phyloP scores from a whole-genome alignment of 2,888 invertebrate species.

The Psococerastis gibbosa region DNA sequence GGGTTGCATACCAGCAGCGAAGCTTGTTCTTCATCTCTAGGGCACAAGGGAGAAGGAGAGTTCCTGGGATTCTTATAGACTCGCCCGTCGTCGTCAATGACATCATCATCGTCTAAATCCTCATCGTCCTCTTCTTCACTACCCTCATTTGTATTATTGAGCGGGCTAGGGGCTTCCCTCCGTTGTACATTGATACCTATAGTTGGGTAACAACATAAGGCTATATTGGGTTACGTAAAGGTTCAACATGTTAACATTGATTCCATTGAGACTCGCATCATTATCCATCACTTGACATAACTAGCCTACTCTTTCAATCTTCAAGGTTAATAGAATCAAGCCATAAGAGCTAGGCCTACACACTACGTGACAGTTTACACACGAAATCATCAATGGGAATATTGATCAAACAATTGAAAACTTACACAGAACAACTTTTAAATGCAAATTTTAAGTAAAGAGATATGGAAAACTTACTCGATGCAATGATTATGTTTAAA shows the following conservation, averaged over 20 bases:
- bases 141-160: slow-evolving; percentile 19
- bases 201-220: too few species aligned
- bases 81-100: slow-evolving; percentile 47
- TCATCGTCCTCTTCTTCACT: slow-evolving; percentile 31
- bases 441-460: too few species aligned
- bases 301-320: neutral
- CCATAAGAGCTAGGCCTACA: neutral
- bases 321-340: neutral
- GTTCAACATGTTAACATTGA: too few species aligned
- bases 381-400: too few species aligned
- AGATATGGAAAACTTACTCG: neutral
- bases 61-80: slow-evolving; percentile 78
- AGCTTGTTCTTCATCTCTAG: slow-evolving; percentile 70
- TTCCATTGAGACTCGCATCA: too few species aligned
- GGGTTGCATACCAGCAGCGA: slow-evolving; percentile 51
- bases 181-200: neutral
- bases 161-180: slow-evolving; percentile 4
- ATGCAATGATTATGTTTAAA: neutral
- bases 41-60: slow-evolving; percentile 69
- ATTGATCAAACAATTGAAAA: too few species aligned
- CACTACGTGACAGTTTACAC: too few species aligned
- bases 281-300: too few species aligned
- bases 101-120: slow-evolving; percentile 31
- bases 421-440: too few species aligned
- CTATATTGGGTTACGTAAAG: too few species aligned